Conservation (phyloP, 2,888 invertebrate genomes). For the Cephus pygmeus region DNA sequence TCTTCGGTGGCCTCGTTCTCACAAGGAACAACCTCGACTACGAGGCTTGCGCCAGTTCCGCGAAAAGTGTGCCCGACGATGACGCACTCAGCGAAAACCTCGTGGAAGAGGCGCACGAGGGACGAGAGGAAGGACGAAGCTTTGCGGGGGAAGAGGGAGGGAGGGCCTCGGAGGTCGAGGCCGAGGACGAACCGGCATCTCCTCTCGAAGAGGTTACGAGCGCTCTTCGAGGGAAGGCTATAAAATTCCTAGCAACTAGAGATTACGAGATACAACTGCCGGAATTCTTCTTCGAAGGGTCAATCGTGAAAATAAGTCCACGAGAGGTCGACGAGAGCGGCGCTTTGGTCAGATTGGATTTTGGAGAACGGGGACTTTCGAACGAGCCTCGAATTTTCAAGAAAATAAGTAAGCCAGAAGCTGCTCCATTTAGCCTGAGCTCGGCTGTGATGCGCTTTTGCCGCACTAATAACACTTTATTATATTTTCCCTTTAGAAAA, state of each 20-base stretch:
- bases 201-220: conserved; percentile 83
- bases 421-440: background rate
- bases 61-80: conserved; percentile 52
- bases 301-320: conserved; percentile 79
- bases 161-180: conserved; percentile 26
- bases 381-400: conserved; percentile 74
- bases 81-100: conserved; percentile 36
- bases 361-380: conserved; percentile 67
- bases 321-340: conserved; percentile 79
- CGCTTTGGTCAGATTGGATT: conserved; percentile 79
- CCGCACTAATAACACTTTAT: background rate
- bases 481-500: conserved; percentile 71
- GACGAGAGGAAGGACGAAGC: conserved; percentile 40
- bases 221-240: conserved; percentile 76
- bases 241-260: conserved; percentile 82
- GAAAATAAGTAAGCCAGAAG: conserved; percentile 73
- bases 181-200: conserved; percentile 56
- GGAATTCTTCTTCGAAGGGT: conserved; percentile 79
- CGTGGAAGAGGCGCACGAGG: conserved; percentile 49
- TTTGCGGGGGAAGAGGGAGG: conserved; percentile 43
- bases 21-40: conserved; percentile 74
- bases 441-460: conserved; percentile 6
- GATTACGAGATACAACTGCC: conserved; percentile 80
- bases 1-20: conserved; percentile 75
- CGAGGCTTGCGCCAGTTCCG: conserved; percentile 63